Evolutionary conservation across 2,888 invertebrate genomes (phyloP), one percentile per base, ranked within the genome.

Genomic region (Coelinius sp.): DNA sequence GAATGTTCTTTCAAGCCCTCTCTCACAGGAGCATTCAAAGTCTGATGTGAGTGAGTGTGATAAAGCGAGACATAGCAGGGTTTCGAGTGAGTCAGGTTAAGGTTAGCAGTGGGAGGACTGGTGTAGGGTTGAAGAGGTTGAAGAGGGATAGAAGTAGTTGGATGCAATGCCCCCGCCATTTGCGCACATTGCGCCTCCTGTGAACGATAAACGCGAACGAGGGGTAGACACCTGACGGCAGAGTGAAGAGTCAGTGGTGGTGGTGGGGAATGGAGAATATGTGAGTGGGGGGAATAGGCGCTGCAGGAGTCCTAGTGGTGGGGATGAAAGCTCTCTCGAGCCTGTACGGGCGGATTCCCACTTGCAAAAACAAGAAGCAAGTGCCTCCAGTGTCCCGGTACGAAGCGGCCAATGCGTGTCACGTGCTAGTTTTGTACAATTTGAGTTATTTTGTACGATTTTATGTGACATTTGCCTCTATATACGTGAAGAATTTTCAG

Each of bases 301-400:
- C 66, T 62, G 76, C 49, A 59, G 73, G 67, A 76, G 73, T 73
- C n/a, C n/a, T n/a, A n/a, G 76, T 56, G 27, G 59, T 1, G 59
- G 59, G 59, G 59, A 59, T 59, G 59, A 59, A 59, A 59, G 59
- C 59, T 59, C 35, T 31, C 65, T 64, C 56, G 63, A 56, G 73
- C 27, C 59, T 41, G 44, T 65, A 27, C 68, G 35, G 59, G 72
- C 64, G 68, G 49, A 41, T 68, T 63, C 72, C 53, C 63, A 75
- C 69, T 76, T 80, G 82, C 81, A 81, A 82, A 83, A 83, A 83
- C 83, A 83, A 81, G 81, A 80, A 77, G 79, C 80, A 80, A 77
- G 74, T 78, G 76, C 78, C 78, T n/a, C 80, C 82, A 83, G 83
- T 82, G 82, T 71, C 81, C 79, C 81, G 81, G 79, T 79, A 80